Percentiles rank a stretch among this genome's conserved stretches.
Conservation (phyloP, 1,140 invertebrate genomes). For the Hylyphantes graminicola region DNA sequence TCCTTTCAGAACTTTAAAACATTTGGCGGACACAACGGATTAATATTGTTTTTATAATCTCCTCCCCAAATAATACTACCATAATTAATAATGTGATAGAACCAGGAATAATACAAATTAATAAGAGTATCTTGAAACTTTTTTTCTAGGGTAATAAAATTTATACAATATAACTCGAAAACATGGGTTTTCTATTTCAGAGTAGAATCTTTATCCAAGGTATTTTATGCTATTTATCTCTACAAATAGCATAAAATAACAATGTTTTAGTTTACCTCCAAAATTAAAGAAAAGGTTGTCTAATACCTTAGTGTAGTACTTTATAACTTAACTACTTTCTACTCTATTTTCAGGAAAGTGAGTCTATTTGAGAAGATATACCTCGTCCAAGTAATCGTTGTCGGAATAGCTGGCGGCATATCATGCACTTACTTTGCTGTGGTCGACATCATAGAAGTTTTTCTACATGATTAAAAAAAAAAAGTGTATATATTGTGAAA, state of each 20-base stretch:
- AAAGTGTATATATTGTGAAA: too few species aligned
- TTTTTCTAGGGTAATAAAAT: too few species aligned
- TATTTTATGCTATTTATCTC: too few species aligned
- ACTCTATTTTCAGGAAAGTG: constrained; percentile 11
- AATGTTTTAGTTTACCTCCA: neutral
- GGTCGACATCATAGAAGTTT: constrained; percentile 24
- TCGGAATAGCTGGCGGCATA: constrained; percentile 18
- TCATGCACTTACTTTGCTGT: constrained; percentile 43
- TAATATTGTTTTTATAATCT: too few species aligned
- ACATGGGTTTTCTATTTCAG: neutral
- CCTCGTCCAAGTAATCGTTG: constrained; percentile 14
- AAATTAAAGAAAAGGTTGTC: neutral
- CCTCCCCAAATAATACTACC: too few species aligned
- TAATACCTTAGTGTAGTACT: neutral
- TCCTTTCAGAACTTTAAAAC: too few species aligned
- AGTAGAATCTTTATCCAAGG: neutral
- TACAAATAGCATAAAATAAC: neutral
- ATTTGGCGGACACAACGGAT: too few species aligned
- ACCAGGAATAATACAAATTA: too few species aligned
- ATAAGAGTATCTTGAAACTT: too few species aligned
- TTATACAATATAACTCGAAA: too few species aligned
- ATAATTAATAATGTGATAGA: too few species aligned
- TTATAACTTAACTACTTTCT: neutral
- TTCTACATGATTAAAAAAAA: neutral
- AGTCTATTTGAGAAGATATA: constrained; percentile 18